phyloP scores from a whole-genome alignment of 2,797 vertebrate species.

The Poecilia picta region DNA sequence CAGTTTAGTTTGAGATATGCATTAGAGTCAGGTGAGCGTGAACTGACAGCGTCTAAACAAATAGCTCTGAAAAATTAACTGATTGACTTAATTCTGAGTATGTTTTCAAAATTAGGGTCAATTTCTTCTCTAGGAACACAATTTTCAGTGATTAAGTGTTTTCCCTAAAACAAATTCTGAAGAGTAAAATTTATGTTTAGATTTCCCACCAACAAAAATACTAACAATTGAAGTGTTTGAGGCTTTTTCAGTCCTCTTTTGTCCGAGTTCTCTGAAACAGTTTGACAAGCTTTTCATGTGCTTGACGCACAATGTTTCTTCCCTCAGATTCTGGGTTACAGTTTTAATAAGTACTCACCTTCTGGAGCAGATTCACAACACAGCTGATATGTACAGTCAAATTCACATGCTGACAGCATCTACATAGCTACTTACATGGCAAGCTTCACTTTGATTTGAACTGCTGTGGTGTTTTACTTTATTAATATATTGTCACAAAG shows the following conservation, averaged over 20 bases:
- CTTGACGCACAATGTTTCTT: no score
- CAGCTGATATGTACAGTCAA: neutral
- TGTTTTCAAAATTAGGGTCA: constrained; percentile 14
- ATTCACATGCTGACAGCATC: neutral
- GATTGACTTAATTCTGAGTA: constrained; percentile 20
- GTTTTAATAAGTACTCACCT: neutral
- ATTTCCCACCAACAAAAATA: neutral
- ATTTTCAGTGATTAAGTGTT: neutral
- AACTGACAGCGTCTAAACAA: constrained; percentile 46
- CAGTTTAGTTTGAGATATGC: constrained; percentile 21
- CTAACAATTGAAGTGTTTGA: neutral
- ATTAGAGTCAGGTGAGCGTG: constrained; percentile 28
- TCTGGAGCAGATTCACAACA: neutral
- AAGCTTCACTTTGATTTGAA: neutral
- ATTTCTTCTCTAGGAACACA: neutral
- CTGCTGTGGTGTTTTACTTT: neutral
- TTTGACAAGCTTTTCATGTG: neutral
- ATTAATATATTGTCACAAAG: neutral
- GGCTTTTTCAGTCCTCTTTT: neutral
- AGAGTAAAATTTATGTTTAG: neutral
- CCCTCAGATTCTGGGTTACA: neutral
- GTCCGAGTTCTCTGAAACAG: neutral
- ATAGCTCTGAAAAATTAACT: constrained; percentile 30
- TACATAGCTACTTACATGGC: neutral
- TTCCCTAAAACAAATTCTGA: neutral